Evolutionary conservation across 2,888 invertebrate genomes (phyloP), one percentile per base, ranked within the genome.

Genomic region (Stenchaetothrips biformis): DNA sequence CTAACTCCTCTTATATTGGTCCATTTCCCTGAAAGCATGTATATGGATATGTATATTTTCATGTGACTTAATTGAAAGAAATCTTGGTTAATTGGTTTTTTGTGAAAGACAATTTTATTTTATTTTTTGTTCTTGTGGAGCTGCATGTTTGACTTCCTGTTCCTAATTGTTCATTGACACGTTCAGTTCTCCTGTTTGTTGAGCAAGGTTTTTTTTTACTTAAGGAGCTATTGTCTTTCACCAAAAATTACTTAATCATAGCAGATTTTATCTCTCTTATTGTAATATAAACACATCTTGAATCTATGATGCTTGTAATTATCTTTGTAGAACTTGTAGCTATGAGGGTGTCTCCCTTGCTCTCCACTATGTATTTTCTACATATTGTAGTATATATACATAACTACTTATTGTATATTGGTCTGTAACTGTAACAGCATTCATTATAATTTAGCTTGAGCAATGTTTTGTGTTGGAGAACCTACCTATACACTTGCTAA

Each of bases 311-410:
- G 67, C 67, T 74, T 74, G 67, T 74, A 74, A 74, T 74, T 74
- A 74, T 74, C 67, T 74, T 74, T 74, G 67, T 74, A 74, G 67
- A 74, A 74, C 67, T 74, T 74, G 67, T 74, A 74, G 67, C 67
- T 74, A 74, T 74, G 25, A 25, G 67, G 21, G 67, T 11, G 11
- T 74, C 11, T 11, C 67, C 67, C 67, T 74, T 74, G 67, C 67
- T 74, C 67, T 74, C 67, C 67, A 74, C 67, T 74, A 74, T 74
- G 67, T 74, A 11, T 74, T 74, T 74, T 74, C 67, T 74, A 74
- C 67, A 74, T 74, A 74, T 74, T 74, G 67, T 74, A 74, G 67
- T 21, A 74, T 74, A 74, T 74, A 21, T 74, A 74, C 67, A 74
- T 74, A 74, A 74, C 67, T 74, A 74, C 67, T 74, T 74, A 25